Evolutionary conservation across 2,113 vertebrate genomes (phyloP).

Genomic region (Halcyon senegalensis): DNA sequence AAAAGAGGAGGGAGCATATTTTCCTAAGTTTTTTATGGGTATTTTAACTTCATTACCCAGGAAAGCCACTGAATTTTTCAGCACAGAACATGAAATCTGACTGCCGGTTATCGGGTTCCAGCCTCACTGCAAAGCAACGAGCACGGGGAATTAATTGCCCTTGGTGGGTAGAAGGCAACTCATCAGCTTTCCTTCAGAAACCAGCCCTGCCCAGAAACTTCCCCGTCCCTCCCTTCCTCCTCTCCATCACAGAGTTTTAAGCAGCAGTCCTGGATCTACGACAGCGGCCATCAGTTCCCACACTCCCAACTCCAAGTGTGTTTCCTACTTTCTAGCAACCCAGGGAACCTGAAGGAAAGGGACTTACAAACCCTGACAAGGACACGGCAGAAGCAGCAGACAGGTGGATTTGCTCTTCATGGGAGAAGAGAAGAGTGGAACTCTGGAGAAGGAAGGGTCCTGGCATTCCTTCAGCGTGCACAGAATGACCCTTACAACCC

Average conservation of each 20-base stretch:
- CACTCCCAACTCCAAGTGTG: neutral
- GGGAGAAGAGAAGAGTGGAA: neutral
- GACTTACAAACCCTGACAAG: neutral
- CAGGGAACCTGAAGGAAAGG: neutral
- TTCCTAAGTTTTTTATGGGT: neutral
- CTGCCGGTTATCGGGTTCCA: neutral
- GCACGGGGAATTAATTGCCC: neutral
- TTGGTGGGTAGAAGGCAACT: neutral
- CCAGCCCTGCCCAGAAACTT: neutral
- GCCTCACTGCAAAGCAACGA: fast-evolving
- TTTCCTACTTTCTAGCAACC: neutral
- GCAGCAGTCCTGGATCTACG: fast-evolving
- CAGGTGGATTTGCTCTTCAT: neutral
- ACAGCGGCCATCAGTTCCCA: fast-evolving
- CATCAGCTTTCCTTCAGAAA: neutral
- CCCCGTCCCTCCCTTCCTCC: neutral
- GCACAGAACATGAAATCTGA: neutral
- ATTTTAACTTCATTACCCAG: neutral
- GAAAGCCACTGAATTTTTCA: neutral
- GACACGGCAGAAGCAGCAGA: neutral
- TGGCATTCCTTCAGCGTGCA: neutral
- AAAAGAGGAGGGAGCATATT: neutral
- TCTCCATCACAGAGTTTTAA: neutral
- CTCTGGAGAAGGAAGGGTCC: neutral
- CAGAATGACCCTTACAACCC: neutral